A percentile compares a stretch with the other conserved stretches of the same genome.
Conservation (phyloP, 1,140 invertebrate genomes). For the Zaprionus capensis region DNA sequence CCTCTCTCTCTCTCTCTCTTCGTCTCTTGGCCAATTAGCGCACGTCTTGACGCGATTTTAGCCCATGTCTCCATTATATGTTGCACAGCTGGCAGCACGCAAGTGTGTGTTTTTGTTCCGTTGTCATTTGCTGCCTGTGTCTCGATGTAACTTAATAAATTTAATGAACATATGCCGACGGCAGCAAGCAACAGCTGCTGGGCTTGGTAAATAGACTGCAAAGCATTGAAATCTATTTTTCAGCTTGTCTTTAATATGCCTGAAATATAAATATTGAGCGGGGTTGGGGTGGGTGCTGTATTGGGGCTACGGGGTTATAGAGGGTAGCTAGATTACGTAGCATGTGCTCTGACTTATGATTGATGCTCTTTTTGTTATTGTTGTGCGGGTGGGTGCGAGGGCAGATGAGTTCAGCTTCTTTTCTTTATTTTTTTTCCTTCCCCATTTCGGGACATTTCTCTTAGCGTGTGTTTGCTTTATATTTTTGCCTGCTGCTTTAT, state of each 20-base stretch:
- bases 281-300: background rate
- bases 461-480: slow-evolving; percentile 38
- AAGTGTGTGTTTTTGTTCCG: slow-evolving; percentile 7
- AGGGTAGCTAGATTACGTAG: slow-evolving; percentile 60
- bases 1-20: background rate
- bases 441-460: slow-evolving; percentile 15
- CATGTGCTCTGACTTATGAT: slow-evolving; percentile 79
- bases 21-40: slow-evolving; percentile 40
- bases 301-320: background rate
- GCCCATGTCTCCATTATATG: slow-evolving; percentile 53
- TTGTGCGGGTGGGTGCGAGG: slow-evolving; percentile 32
- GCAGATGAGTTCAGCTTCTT: slow-evolving; percentile 19
- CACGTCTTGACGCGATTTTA: slow-evolving; percentile 37
- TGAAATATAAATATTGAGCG: slow-evolving; percentile 55
- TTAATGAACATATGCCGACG: slow-evolving; percentile 78
- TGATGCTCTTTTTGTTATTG: slow-evolving; percentile 80
- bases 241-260: slow-evolving; percentile 5
- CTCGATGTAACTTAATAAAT: slow-evolving; percentile 75
- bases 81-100: slow-evolving; percentile 29
- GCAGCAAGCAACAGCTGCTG: slow-evolving; percentile 5
- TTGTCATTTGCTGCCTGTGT: slow-evolving; percentile 49
- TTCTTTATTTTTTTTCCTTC: slow-evolving; percentile 21
- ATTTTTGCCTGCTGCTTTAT: slow-evolving; percentile 69
- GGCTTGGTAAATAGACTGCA: slow-evolving; percentile 44
- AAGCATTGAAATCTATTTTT: slow-evolving; percentile 20